Evolutionary conservation across 2,888 invertebrate species (phyloP).

Genomic region (Melitaea athalia): DNA sequence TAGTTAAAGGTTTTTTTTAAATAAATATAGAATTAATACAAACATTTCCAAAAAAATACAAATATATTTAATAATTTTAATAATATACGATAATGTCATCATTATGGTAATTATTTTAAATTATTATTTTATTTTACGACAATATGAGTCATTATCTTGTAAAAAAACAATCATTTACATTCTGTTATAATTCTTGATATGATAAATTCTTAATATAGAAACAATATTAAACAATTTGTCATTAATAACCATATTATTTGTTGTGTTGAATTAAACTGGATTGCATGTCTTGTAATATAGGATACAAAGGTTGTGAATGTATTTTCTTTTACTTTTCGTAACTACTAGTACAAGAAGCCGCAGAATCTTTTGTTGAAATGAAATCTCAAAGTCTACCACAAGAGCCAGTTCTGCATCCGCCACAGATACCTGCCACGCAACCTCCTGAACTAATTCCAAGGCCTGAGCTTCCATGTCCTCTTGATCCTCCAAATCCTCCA

Average conservation of each 20-base stretch:
- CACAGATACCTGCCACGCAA: constrained; percentile 42
- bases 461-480: constrained; percentile 37
- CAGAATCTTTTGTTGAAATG: constrained; percentile 58
- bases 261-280: too few species aligned
- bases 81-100: constrained; percentile 20
- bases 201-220: neutral
- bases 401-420: constrained; percentile 49
- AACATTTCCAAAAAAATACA: constrained; percentile 1
- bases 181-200: constrained; percentile 1
- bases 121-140: too few species aligned
- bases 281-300: neutral
- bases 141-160: too few species aligned
- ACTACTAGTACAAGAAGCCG: constrained; percentile 56
- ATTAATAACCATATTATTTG: neutral
- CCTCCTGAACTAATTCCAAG: constrained; percentile 37
- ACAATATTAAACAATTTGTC: neutral
- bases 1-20: too few species aligned
- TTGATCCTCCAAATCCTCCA: constrained; percentile 39
- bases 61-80: constrained; percentile 20
- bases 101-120: constrained; percentile 14
- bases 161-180: constrained; percentile 4
- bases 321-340: constrained; percentile 51
- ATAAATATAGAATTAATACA: too few species aligned
- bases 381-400: constrained; percentile 51
- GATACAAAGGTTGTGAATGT: neutral